Evolutionary conservation across 2,888 invertebrate genomes (phyloP), one percentile per base, ranked within the genome.

Genomic region (Pseudoips prasinana): DNA sequence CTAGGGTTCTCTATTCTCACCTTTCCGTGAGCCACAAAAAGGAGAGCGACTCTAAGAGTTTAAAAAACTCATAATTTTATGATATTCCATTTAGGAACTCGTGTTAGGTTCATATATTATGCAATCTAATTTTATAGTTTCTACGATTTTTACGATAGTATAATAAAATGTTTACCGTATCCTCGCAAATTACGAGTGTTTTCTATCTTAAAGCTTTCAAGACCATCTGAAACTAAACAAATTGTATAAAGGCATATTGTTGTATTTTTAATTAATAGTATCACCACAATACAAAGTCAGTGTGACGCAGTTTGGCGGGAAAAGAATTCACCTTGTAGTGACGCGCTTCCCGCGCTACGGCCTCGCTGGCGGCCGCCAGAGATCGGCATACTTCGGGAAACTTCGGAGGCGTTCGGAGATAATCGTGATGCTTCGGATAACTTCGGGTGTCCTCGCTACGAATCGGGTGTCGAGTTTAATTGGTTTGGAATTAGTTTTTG

Each of bases 361-460:
- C 86, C 86, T 87, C 86, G 84, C 71, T 73, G 55, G 78, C 80
- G 86, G 85, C 85, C 84, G 86, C 78, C 70, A 81, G 50, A 54
- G 56, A 34, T 82, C 79, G 78, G 67, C 34, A 1, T 28, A 31
- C 34, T 28, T 61, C 76, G 76, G 55, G 37, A 4, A 3, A 23
- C 47, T 37, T 75, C 77, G 73, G 51, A 25, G 17, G 24, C 27
- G 28, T 38, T 64, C 69, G 68, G 33, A 27, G 17, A 7, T 23
- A 23, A 44, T 47, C 45, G 55, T 31, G 22, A 20, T 14, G 40
- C 45, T 37, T 41, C 55, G 55, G 34, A 22, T 7, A 10, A 9
- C 29, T 31, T 72, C 71, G 72, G 53, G 30, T 63, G 65, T 61
- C 65, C 66, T 72, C 72, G 69, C 61, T 45, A 46, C 35, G 37